A percentile compares a stretch with the other conserved stretches of the same genome.
Conservation (phyloP, 1,140 invertebrate species). For the Eriosoma lanigerum region DNA sequence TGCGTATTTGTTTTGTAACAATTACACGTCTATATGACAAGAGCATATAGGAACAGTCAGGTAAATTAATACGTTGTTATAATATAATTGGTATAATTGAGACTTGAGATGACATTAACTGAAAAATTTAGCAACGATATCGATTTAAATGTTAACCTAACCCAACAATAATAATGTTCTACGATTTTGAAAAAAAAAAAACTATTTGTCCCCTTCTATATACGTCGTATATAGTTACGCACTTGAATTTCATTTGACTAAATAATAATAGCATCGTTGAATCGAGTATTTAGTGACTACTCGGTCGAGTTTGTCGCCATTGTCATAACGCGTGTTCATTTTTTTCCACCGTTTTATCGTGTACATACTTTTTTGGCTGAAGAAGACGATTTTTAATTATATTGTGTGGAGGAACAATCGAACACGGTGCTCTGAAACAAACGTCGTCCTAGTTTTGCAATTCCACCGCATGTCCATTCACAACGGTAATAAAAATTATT, state of each 20-base stretch:
- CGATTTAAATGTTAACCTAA: no score
- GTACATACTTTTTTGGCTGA: background rate
- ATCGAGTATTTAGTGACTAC: background rate
- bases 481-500: slow-evolving; percentile 46
- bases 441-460: slow-evolving; percentile 32
- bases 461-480: slow-evolving; percentile 12
- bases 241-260: background rate
- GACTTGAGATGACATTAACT: no score
- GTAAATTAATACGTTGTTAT: no score
- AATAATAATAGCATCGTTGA: background rate
- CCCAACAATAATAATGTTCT: no score
- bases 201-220: no score
- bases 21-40: no score
- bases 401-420: slow-evolving; percentile 25
- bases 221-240: no score
- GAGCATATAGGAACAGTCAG: no score
- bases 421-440: slow-evolving; percentile 23
- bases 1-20: no score
- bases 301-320: background rate
- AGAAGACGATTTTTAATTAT: slow-evolving; percentile 49
- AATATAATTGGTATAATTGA: no score
- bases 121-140: no score
- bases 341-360: slow-evolving; percentile 11
- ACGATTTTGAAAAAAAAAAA: no score
- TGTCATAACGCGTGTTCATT: background rate